Evolutionary conservation across 2,113 vertebrate species (phyloP), one percentile per base, ranked within the genome.

Genomic region (Anoura caudifer): DNA sequence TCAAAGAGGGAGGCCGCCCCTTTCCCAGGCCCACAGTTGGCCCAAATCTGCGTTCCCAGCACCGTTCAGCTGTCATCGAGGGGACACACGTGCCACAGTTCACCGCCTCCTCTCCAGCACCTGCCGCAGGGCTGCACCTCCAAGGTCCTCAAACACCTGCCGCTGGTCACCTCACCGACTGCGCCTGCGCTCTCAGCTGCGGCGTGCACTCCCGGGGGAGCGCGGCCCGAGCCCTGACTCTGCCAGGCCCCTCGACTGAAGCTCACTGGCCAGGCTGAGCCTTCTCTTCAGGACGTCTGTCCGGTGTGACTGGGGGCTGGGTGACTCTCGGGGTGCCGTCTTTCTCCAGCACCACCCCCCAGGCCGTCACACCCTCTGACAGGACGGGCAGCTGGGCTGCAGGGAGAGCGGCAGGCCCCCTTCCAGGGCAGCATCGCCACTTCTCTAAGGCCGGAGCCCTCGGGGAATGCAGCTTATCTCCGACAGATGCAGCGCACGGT

Each of bases 371-470:
- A 3, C 31, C 6, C 0, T 2, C 52, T 4, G 28, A n/a, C 47
- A 8, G 9, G 65, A 31, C 0, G 1, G 22, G 61, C 31, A 9
- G 54, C 28, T 26, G 24, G 10, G 5, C 45, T 31, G 20, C 4
- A 11, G 56, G 1, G 20, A 52, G 47, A 12, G 22, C 33, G 24
- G 54, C 4, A 24, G 43, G 54, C 4, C 13, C 38, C 26, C 61
- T 16, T 50, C 22, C 54, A 36, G 2, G 8, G 15, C 13, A 1
- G 19, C 28, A 16, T 2, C 0, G 0, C 8, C 3, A 13, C 65
- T 36, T 33, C 19, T 54, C 41, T 41, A 56, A 1, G 31, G 76
- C 45, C 14, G 54, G 28, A 59, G 33, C 65, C 77, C 56, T 83
- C n/a, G 73, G 45, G 88, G n/a, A 86, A 65, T 5, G 41, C 19